Base-by-base conservation (phyloP, 2,797 vertebrate species). In the Sebastolobus alascanus region DNA sequence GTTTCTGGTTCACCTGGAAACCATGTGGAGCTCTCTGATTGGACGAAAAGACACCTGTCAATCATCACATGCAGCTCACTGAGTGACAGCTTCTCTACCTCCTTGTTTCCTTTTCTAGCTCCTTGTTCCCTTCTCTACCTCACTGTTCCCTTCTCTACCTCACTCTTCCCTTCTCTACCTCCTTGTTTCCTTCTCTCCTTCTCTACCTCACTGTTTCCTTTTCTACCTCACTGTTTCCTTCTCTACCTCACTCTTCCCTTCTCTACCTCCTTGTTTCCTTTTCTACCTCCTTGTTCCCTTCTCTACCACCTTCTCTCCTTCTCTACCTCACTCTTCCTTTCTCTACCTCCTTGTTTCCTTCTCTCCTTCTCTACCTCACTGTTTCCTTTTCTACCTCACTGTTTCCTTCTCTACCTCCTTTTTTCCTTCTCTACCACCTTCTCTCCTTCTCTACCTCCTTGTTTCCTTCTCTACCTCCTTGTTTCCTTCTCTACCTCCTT, bases 11-110 rank as follows among this genome's bases (percentile, higher is more conserved):
- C 9, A 90, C 78, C 84, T 91, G 93, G 89, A 96, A 96, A 70
- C 93, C 85, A 11, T 96, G 95, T 18, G 93, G 89, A 31, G 91
- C 72, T 89, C 93, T 95, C 96, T 96, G 88, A 84, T 89, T 82
- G 87, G 86, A 90, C 29, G 16, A 81, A 86, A 31, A 79, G 0
- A 38, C 35, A 80, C 4, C 31, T 5, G n/a, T 90, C 52, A 86
- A 20, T 84, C 27, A 61, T 18, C 55, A 65, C 5, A 56, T 4
- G 43, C 16, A 46, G 46, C 50, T 35, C 66, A 31, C 18, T 70
- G 75, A 81, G 54, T 37, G 35, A 20, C 12, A 6, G 4, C 29
- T 29, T 13, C 16, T 4, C 18, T 3, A 1, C 27, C 27, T 9
- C 7, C 4, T 12, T 9, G 10, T 18, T 9, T 8, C 20, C 29